These are phyloP conservation scores for Luscinia luscinia DNA, from an alignment of 2,797 vertebrate species.

Conservation along the genomic window DNA sequence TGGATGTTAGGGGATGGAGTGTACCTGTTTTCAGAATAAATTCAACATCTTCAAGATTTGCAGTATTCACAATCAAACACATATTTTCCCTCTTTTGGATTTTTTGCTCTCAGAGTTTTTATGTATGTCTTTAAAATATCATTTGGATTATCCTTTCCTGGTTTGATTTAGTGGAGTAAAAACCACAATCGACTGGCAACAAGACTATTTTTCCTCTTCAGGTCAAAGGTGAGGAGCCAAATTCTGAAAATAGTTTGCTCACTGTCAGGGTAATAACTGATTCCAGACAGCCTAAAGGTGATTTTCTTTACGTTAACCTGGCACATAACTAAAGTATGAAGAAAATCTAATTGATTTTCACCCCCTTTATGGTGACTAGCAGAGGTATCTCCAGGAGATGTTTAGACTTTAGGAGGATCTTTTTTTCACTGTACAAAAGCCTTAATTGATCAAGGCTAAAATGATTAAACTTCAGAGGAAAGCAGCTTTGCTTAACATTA, in stretches of 20 bases:
- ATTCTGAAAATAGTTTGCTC: background rate
- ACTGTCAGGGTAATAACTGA: background rate
- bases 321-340: background rate
- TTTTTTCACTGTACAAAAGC: background rate
- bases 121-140: background rate
- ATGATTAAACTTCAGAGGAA: background rate
- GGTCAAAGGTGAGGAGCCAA: background rate
- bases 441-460: background rate
- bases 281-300: background rate
- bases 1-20: background rate
- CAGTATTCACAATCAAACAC: background rate
- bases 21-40: background rate
- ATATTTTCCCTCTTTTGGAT: background rate
- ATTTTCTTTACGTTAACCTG: background rate
- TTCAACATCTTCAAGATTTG: background rate
- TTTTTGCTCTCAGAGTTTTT: background rate
- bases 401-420: background rate
- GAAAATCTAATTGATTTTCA: background rate
- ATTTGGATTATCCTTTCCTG: background rate
- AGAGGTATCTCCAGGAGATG: background rate
- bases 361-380: background rate
- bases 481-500: background rate
- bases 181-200: background rate
- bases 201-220: background rate
- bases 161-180: slow-evolving; percentile 12